Evolutionary conservation across 37 sponge, comb jelly and placozoan genomes (phyloP).

Genomic region (Ianthella basta): DNA sequence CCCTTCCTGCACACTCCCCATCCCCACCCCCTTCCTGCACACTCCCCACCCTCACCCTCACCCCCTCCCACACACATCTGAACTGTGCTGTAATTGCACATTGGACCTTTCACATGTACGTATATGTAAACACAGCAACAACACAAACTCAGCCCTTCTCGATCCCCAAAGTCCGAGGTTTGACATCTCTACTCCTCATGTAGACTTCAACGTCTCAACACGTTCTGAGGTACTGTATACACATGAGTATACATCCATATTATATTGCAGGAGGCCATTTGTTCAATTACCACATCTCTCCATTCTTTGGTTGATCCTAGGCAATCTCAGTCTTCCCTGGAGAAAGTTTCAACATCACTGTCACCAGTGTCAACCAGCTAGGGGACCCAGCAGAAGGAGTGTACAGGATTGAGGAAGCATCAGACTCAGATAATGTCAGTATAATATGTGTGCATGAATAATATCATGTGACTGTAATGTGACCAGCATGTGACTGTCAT

Average conservation of each 20-base stretch:
- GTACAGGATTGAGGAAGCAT: neutral
- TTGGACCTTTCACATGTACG: no score
- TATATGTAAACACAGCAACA: neutral
- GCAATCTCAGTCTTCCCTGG: conserved; percentile 64
- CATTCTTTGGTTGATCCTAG: no score
- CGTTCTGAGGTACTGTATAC: no score
- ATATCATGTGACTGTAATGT: no score
- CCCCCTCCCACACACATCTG: conserved; percentile 5
- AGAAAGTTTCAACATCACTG: conserved; percentile 2
- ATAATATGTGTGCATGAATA: no score
- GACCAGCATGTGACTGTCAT: no score
- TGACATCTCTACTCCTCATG: conserved; percentile 7
- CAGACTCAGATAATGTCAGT: no score
- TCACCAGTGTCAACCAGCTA: conserved; percentile 46
- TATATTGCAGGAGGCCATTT: no score
- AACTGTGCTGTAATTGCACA: neutral
- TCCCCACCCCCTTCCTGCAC: neutral
- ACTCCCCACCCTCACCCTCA: conserved; percentile 4
- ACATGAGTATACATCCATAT: no score
- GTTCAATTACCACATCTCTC: no score
- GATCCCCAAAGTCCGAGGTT: neutral
- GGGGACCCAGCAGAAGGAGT: conserved; percentile 31
- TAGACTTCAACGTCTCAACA: neutral
- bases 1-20: neutral
- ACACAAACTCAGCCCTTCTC: neutral